These are phyloP conservation scores for Caerostris extrusa DNA, from an alignment of 1,140 invertebrate genomes.

Conservation along the genomic window DNA sequence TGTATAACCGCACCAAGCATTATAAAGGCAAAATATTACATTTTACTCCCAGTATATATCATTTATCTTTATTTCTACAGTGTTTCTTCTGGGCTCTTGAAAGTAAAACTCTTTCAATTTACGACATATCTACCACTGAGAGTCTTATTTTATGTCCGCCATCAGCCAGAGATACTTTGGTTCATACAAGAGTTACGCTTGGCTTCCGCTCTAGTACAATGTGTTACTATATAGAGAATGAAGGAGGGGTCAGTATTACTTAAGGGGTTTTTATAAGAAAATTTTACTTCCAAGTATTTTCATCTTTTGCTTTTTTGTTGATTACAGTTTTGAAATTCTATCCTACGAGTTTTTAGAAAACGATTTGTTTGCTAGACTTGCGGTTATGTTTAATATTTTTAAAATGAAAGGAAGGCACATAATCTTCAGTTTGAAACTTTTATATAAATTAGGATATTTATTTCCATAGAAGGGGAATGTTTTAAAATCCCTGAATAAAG, in stretches of 20 bases:
- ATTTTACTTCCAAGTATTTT: neutral
- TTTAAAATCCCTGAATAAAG: no score
- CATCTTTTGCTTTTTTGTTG: conserved; percentile 2
- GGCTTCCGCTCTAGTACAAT: neutral
- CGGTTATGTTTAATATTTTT: conserved; percentile 4
- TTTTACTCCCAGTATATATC: conserved; percentile 23
- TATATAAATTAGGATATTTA: no score
- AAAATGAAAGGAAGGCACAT: no score
- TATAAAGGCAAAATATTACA: neutral
- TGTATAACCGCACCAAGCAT: neutral
- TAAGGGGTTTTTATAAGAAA: neutral
- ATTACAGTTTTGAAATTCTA: conserved; percentile 10
- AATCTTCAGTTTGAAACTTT: neutral
- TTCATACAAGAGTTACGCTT: neutral
- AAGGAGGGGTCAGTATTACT: neutral
- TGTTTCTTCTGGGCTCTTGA: neutral
- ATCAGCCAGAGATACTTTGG: conserved; percentile 24
- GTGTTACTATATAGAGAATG: neutral
- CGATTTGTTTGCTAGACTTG: neutral
- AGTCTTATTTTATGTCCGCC: conserved; percentile 48
- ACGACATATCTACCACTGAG: conserved; percentile 17
- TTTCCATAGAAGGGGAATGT: no score
- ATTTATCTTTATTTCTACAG: conserved; percentile 43
- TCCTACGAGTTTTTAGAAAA: neutral
- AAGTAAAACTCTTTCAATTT: conserved; percentile 61